Conservation (phyloP, 2,797 vertebrate genomes). For the Buceros bicornis region DNA sequence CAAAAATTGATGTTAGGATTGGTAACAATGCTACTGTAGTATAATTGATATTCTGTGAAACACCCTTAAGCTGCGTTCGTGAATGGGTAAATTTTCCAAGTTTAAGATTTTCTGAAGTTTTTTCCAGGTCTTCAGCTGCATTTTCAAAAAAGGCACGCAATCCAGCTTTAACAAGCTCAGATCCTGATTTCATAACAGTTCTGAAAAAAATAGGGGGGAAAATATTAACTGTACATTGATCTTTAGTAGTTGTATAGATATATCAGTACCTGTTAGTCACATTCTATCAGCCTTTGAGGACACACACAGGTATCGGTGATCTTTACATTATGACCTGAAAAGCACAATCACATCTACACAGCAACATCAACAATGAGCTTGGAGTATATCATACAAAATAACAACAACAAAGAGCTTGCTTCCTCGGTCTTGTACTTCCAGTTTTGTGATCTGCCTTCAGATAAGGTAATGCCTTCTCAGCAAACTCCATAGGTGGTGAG, state of each 20-base stretch:
- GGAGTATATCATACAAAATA: not conserved
- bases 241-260: not conserved
- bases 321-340: not conserved
- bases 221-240: not conserved
- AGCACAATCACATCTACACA: not conserved
- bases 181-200: constrained; percentile 98
- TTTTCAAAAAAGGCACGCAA: constrained; percentile 96
- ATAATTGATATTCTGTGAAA: constrained; percentile 99
- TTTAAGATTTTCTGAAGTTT: constrained; percentile 97
- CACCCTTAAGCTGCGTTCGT: constrained; percentile 96
- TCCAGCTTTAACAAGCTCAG: constrained; percentile 92
- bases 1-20: constrained; percentile 95
- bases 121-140: constrained; percentile 94
- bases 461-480: not conserved
- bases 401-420: not conserved
- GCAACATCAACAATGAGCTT: not conserved
- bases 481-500: not conserved
- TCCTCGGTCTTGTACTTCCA: not conserved
- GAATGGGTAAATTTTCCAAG: constrained; percentile 98
- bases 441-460: not conserved
- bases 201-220: constrained; percentile 74
- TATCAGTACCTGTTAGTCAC: not conserved
- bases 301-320: not conserved
- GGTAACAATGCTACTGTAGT: constrained; percentile 95
- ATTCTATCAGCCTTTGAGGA: not conserved